These are phyloP conservation scores for Eidolon dupreanum DNA, from an alignment of 2,797 vertebrate species.

Conservation along the genomic window DNA sequence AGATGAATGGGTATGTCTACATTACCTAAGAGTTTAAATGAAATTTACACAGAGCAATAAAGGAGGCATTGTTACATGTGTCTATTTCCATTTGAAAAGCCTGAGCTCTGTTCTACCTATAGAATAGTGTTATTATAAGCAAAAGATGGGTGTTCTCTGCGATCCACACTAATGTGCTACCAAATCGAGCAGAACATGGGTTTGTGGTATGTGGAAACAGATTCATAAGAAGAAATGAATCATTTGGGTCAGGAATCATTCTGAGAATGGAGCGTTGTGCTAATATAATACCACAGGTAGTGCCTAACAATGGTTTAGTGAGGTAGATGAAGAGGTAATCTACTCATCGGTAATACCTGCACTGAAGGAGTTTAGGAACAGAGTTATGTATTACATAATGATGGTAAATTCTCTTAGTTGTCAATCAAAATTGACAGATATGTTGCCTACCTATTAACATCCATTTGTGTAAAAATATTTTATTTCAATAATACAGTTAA, in stretches of 20 bases:
- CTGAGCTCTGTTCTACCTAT: background rate
- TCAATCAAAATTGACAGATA: conserved; percentile 45
- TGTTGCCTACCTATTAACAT: conserved; percentile 46
- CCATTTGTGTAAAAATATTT: conserved; percentile 59
- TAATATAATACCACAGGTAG: background rate
- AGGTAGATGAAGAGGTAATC: background rate
- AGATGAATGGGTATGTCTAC: background rate
- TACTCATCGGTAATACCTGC: background rate
- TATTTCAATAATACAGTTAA: conserved; percentile 57
- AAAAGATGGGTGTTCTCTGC: background rate
- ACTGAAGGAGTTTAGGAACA: background rate
- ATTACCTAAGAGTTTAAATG: conserved; percentile 44
- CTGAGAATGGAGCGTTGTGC: background rate
- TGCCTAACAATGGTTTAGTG: background rate
- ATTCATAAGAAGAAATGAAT: background rate
- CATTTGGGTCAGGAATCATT: background rate
- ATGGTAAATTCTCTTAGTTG: background rate
- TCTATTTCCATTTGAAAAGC: conserved; percentile 53
- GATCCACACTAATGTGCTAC: background rate
- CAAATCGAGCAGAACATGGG: background rate
- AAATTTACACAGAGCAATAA: conserved; percentile 43
- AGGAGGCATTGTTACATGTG: background rate
- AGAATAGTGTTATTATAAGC: background rate
- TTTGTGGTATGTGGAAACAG: background rate
- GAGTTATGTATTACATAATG: background rate